A percentile compares a stretch with the other conserved stretches of the same genome.
Conservation (phyloP, 2,113 vertebrate species). For the Willisornis vidua region DNA sequence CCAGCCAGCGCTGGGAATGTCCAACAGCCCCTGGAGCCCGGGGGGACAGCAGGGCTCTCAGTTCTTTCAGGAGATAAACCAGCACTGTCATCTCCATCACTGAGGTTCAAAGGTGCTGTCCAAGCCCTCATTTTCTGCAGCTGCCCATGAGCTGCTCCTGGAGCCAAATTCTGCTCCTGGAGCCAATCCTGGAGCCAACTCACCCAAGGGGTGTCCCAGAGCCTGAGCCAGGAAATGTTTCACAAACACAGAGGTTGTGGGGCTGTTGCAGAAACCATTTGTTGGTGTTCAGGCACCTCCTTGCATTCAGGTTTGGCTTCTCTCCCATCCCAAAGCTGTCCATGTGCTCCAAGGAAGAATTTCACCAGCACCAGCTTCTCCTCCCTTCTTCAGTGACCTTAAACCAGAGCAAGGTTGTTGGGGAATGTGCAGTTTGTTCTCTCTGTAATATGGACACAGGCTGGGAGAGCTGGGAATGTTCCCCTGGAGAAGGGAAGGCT, state of each 20-base stretch:
- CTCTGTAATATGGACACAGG: neutral
- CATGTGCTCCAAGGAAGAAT: fast-evolving
- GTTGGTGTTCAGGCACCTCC: neutral
- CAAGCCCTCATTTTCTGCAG: neutral
- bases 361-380: neutral
- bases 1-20: slow-evolving; percentile 29
- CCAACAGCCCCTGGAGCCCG: slow-evolving; percentile 20
- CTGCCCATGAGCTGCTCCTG: neutral
- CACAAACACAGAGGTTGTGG: fast-evolving
- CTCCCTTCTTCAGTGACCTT: neutral
- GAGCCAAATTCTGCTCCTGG: too few relatives aligned
- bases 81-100: neutral
- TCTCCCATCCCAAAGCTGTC: too few relatives aligned
- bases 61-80: neutral
- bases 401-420: neutral
- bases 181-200: too few relatives aligned
- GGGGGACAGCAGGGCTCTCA: neutral
- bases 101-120: neutral
- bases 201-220: neutral
- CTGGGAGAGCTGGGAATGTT: neutral
- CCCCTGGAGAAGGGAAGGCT: neutral
- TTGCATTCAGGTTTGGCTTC: neutral
- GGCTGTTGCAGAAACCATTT: fast-evolving
- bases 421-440: neutral
- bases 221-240: neutral